A percentile compares a stretch with the other conserved stretches of the same genome.
These are phyloP conservation scores for Monarcha castaneiventris DNA, from an alignment of 2,113 vertebrate species.

Conservation along the genomic window DNA sequence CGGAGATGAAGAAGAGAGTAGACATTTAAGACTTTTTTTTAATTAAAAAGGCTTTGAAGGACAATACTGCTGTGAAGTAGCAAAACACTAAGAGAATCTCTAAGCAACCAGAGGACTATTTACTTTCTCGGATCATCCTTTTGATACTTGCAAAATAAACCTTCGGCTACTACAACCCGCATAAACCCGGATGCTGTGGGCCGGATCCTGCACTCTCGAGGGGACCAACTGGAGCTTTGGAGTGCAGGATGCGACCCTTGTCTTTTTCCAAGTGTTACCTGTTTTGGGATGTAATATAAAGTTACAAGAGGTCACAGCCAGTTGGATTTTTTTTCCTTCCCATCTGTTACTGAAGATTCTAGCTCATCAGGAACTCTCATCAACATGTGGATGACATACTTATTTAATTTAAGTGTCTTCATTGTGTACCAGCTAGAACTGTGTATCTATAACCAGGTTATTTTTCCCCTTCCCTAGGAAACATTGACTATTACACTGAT, in stretches of 20 bases:
- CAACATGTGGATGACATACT: conserved; percentile 45
- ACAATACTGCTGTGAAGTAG: conserved; percentile 58
- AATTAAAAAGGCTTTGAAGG: conserved; percentile 65
- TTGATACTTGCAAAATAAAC: conserved; percentile 61
- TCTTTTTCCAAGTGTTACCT: conserved; percentile 43
- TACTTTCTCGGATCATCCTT: conserved; percentile 65
- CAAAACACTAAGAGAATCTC: conserved; percentile 65
- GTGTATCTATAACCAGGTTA: conserved; percentile 61
- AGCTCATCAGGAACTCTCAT: conserved; percentile 32
- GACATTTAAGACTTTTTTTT: conserved; percentile 49
- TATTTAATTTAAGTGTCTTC: conserved; percentile 61
- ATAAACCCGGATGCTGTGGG: conserved; percentile 20
- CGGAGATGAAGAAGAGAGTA: conserved; percentile 67
- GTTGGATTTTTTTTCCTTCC: conserved; percentile 38
- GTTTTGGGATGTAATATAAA: conserved; percentile 45
- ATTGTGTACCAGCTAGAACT: conserved; percentile 57
- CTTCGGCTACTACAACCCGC: conserved; percentile 30
- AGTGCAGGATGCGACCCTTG: conserved; percentile 16
- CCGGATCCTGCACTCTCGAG: conserved; percentile 20
- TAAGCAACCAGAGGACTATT: conserved; percentile 66
- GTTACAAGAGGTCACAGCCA: conserved; percentile 64
- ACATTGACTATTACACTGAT: conserved; percentile 8
- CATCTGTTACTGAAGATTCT: conserved; percentile 66
- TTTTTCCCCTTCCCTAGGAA: background rate
- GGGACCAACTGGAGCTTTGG: conserved; percentile 28